These are phyloP conservation scores for Colletes collaris DNA, from an alignment of 2,888 invertebrate genomes.

Conservation along the genomic window DNA sequence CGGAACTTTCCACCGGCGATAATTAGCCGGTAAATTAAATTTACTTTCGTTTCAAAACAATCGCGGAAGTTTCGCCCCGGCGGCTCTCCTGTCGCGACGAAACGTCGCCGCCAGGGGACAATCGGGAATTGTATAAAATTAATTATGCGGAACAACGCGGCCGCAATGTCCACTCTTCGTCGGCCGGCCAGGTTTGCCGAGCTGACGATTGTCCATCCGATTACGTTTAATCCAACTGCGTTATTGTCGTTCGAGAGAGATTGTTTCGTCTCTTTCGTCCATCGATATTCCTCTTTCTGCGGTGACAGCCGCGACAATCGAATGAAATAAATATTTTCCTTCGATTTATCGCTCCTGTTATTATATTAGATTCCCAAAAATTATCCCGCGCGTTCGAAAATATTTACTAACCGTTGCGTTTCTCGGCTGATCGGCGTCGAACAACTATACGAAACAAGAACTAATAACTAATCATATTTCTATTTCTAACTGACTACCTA, in stretches of 20 bases:
- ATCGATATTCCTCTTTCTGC: background rate
- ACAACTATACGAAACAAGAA: no score
- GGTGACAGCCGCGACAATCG: background rate
- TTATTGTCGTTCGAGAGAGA: background rate
- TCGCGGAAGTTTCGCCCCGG: conserved; percentile 73
- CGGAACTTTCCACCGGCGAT: conserved; percentile 80
- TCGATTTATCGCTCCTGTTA: no score
- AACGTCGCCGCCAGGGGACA: conserved; percentile 49
- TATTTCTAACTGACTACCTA: no score
- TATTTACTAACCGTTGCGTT: no score
- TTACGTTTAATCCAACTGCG: conserved; percentile 1
- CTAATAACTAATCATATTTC: no score
- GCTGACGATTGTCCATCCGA: conserved; percentile 4
- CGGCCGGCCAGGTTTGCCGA: conserved; percentile 19
- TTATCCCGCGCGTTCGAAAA: no score
- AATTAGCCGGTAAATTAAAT: conserved; percentile 81
- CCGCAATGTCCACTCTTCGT: conserved; percentile 50
- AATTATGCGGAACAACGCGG: conserved; percentile 69
- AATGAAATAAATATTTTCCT: no score
- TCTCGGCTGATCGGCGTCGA: no score
- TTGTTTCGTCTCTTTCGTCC: background rate
- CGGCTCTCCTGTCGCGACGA: conserved; percentile 55
- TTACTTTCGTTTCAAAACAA: conserved; percentile 80
- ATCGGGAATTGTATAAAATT: conserved; percentile 68
- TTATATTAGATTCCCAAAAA: no score